A percentile compares a stretch with the other conserved stretches of the same genome.
phyloP scores from a whole-genome alignment of 2,113 vertebrate species.

The Platanista minor region DNA sequence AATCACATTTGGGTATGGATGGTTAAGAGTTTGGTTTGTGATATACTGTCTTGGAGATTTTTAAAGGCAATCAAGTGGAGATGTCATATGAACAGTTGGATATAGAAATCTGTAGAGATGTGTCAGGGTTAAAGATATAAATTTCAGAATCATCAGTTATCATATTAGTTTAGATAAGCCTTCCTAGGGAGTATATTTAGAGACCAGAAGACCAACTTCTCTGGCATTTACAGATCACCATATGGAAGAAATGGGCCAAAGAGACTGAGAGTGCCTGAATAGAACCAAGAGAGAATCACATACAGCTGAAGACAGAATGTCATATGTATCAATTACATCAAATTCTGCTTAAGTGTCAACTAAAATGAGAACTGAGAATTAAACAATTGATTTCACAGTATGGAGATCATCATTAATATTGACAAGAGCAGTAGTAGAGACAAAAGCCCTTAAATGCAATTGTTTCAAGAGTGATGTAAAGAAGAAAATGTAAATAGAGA shows the following conservation, averaged over 20 bases:
- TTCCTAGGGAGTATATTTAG: background rate
- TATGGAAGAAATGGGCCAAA: background rate
- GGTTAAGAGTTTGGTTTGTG: background rate
- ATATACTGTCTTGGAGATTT: background rate
- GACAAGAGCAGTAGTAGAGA: background rate
- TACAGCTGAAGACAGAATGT: background rate
- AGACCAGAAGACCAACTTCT: background rate
- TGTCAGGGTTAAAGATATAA: background rate
- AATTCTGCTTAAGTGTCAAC: background rate
- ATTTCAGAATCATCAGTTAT: background rate
- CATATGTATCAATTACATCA: background rate
- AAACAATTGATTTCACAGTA: background rate
- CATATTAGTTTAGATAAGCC: background rate
- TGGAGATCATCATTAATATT: background rate
- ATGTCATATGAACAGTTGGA: background rate
- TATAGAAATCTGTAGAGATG: background rate
- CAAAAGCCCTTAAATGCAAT: background rate
- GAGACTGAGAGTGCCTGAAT: background rate
- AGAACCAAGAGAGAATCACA: background rate
- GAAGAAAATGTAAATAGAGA: background rate
- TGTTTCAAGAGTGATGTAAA: background rate
- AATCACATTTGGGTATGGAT: background rate
- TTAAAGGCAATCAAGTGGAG: background rate
- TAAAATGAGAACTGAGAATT: background rate
- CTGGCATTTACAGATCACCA: background rate